A percentile compares a stretch with the other conserved stretches of the same genome.
phyloP scores from a whole-genome alignment of 2,888 invertebrate genomes.

The Spodoptera exigua region DNA sequence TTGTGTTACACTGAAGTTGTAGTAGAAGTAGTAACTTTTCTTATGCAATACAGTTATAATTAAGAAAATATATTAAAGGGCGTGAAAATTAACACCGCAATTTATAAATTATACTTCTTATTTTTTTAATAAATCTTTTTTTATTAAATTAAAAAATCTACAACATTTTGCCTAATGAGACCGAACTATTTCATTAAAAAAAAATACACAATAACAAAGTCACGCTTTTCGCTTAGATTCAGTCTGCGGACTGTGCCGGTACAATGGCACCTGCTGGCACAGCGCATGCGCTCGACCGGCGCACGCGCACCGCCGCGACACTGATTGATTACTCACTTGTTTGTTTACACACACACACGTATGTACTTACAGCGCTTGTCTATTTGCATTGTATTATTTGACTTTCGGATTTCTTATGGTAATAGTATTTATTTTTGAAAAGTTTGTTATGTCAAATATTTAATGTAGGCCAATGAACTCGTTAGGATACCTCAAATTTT shows the following conservation, averaged over 20 bases:
- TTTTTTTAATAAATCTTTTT: no score
- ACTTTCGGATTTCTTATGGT: constrained; percentile 42
- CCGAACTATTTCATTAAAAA: no score
- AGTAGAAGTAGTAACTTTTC: no score
- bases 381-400: constrained; percentile 27
- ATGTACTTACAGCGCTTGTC: constrained; percentile 22
- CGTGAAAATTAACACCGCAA: no score
- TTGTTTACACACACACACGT: constrained; percentile 3
- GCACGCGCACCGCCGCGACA: constrained; percentile 42
- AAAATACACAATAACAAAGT: constrained; percentile 9
- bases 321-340: constrained; percentile 52
- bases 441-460: neutral
- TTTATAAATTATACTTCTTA: no score
- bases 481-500: no score
- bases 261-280: constrained; percentile 39
- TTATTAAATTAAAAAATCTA: no score
- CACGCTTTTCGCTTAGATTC: constrained; percentile 19
- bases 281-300: constrained; percentile 26
- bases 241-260: constrained; percentile 9
- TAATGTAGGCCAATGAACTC: constrained; percentile 2
- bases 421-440: constrained; percentile 8
- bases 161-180: no score
- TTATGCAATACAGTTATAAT: no score
- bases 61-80: no score
- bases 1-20: neutral